Evolutionary conservation across 2,888 invertebrate species (phyloP), one percentile per base, ranked within the genome.

Genomic region (Chydorus sphaericus): DNA sequence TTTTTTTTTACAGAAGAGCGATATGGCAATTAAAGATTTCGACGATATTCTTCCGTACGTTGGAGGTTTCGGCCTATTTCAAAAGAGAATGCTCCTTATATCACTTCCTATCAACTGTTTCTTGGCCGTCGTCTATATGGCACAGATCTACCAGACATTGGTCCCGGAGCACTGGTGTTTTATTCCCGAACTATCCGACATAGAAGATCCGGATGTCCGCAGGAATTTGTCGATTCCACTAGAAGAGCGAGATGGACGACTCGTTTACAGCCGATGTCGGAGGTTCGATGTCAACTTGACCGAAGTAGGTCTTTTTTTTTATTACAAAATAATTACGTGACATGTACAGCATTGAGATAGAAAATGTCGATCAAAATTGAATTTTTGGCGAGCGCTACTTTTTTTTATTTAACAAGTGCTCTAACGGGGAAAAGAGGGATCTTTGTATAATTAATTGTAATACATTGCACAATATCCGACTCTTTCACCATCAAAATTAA

Each of bases 231-330:
- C 55, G 1, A 56, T 58, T 10, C 59, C 59, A 7, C 4, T 33
- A 48, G 58, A 58, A 18, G 10, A 23, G 14, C 50, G 48, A 29
- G 58, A 59, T 30, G 59, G 59, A 11, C 44, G 18, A 28, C 23
- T 26, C 10, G 29, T 48, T 20, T 59, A 56, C 52, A 60, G 60
- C 31, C 38, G 57, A 31, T 60, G 60, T 37, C 14, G 8, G 5
- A 54, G 57, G 60, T 59, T 55, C 28, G 44, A 60, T 51, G 58
- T 58, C 38, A 60, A 60, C 48, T 60, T 52, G 20, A 58, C 60
- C 29, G 33, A 59, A 55, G 60, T 60, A 54, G n/a, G n/a, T n/a
- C n/a, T n/a, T n/a, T n/a, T n/a, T n/a, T n/a, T n/a, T n/a, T n/a
- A n/a, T n/a, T n/a, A n/a, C n/a, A n/a, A n/a, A n/a, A n/a, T n/a